Conservation (phyloP, 1,140 invertebrate species). For the Zeugodacus cucurbitae region DNA sequence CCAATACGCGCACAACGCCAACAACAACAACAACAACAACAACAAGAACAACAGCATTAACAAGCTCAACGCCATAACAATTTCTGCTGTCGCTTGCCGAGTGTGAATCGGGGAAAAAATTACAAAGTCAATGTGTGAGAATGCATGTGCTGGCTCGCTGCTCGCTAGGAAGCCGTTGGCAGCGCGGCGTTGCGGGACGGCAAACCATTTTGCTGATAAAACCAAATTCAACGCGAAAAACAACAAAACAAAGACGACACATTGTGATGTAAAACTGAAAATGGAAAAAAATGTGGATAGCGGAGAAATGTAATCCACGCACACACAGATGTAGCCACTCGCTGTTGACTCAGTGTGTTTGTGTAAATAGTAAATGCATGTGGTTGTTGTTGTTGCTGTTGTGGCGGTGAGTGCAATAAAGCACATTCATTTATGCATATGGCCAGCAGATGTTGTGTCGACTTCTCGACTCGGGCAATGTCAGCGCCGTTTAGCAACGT, state of each 20-base stretch:
- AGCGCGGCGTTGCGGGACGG: background rate
- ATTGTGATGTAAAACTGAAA: background rate
- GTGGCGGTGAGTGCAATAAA: background rate
- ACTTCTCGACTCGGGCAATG: slow-evolving; percentile 9
- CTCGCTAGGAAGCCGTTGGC: background rate
- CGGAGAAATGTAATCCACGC: background rate
- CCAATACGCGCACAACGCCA: background rate
- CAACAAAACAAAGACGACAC: background rate
- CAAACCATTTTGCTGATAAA: slow-evolving; percentile 28
- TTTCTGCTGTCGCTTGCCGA: background rate
- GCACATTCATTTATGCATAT: background rate
- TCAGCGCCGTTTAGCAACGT: background rate
- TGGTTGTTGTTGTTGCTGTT: background rate
- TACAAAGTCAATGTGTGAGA: background rate
- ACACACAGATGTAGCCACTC: background rate
- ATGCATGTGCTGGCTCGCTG: background rate
- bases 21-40: background rate
- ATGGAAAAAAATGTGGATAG: background rate
- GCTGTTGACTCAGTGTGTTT: background rate
- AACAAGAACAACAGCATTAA: background rate
- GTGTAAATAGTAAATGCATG: background rate
- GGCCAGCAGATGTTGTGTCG: background rate
- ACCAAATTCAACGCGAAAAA: slow-evolving; percentile 28
- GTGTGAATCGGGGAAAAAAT: background rate
- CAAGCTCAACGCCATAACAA: background rate